Conservation (phyloP, 2,113 vertebrate genomes). For the Hippocampus zosterae region DNA sequence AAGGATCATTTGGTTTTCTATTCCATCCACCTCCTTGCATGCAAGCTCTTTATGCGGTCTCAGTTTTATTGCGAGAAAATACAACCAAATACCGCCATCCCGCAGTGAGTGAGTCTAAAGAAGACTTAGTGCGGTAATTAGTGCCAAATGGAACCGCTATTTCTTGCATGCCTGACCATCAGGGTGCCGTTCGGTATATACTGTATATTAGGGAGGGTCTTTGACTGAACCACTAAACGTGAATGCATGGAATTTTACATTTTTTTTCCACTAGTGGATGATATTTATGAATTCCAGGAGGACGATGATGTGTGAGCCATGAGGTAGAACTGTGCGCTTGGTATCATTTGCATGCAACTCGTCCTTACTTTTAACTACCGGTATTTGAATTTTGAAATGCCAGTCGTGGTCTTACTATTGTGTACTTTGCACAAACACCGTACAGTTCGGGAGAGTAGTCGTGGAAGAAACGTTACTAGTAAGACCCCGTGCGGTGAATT, state of each 20-base stretch:
- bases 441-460: too few relatives aligned
- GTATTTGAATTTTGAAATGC: too few relatives aligned
- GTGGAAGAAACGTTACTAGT: too few relatives aligned
- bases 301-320: too few relatives aligned
- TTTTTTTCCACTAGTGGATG: too few relatives aligned
- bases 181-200: slow-evolving; percentile 7
- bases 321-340: too few relatives aligned
- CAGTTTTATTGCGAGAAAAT: slow-evolving; percentile 28
- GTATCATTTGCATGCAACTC: too few relatives aligned
- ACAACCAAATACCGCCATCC: slow-evolving; percentile 12
- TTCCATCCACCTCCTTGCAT: slow-evolving; percentile 11
- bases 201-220: slow-evolving; percentile 12
- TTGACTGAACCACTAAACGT: slow-evolving; percentile 4
- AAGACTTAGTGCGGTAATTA: slow-evolving; percentile 14
- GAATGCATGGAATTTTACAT: background rate
- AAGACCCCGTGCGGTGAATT: too few relatives aligned
- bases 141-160: background rate
- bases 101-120: slow-evolving; percentile 15
- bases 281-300: too few relatives aligned
- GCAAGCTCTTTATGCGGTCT: slow-evolving; percentile 13
- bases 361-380: too few relatives aligned
- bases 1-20: slow-evolving; percentile 30
- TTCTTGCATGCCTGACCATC: slow-evolving; percentile 16
- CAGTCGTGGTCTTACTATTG: too few relatives aligned
- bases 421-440: too few relatives aligned